Evolutionary conservation across 1,140 invertebrate species (phyloP).

Genomic region (Elymnias hypermnestra): DNA sequence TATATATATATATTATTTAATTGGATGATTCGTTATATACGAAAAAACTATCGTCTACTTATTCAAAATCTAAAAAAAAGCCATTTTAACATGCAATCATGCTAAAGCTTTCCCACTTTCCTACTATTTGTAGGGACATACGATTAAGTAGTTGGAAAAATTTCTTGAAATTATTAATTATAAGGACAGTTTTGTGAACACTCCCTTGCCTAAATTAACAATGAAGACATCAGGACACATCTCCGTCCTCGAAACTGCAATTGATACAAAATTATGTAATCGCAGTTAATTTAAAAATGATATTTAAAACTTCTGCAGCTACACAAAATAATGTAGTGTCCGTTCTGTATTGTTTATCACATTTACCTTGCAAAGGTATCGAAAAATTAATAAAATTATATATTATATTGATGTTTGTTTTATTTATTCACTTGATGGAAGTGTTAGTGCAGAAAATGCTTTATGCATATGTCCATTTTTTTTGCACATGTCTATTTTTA

Average conservation of each 20-base stretch:
- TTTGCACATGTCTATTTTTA: too few species aligned
- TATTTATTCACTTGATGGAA: too few species aligned
- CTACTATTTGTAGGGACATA: slow-evolving; percentile 50
- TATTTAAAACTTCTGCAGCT: slow-evolving; percentile 38
- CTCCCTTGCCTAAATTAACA: slow-evolving; percentile 43
- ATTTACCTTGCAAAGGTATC: slow-evolving; percentile 69
- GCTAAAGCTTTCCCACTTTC: slow-evolving; percentile 65
- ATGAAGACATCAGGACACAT: slow-evolving; percentile 50
- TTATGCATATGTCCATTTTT: too few species aligned
- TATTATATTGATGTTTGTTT: slow-evolving; percentile 30
- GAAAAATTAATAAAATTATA: slow-evolving; percentile 60
- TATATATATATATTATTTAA: too few species aligned
- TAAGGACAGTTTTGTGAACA: slow-evolving; percentile 64
- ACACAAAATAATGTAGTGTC: slow-evolving; percentile 55
- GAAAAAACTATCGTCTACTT: slow-evolving; percentile 29
- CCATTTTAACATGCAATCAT: slow-evolving; percentile 56
- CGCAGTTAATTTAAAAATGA: slow-evolving; percentile 30
- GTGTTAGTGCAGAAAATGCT: too few species aligned
- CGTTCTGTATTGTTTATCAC: slow-evolving; percentile 63
- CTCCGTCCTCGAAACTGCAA: slow-evolving; percentile 61
- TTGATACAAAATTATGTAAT: slow-evolving; percentile 39
- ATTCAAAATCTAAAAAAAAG: slow-evolving; percentile 29
- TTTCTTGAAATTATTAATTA: slow-evolving; percentile 65
- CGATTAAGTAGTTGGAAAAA: slow-evolving; percentile 56
- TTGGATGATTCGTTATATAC: too few species aligned